phyloP scores from a whole-genome alignment of 2,888 invertebrate genomes.

The Aphidius colemani region DNA sequence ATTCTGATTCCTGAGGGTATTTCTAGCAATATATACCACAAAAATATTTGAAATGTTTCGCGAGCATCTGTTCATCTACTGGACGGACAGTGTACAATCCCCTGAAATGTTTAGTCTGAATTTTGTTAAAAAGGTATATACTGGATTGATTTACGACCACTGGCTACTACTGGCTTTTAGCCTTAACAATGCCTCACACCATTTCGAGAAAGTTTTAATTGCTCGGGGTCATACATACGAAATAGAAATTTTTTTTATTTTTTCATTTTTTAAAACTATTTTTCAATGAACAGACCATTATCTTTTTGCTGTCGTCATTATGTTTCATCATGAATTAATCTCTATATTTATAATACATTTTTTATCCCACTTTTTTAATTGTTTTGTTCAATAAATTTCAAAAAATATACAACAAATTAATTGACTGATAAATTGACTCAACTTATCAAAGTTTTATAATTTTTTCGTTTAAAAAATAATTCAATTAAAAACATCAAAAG shows the following conservation, averaged over 20 bases:
- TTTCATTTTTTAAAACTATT: constrained; percentile 14
- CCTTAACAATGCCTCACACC: constrained; percentile 37
- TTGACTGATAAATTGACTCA: too few relatives aligned
- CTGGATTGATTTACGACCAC: constrained; percentile 39
- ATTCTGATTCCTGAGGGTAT: constrained; percentile 19
- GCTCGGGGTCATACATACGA: constrained; percentile 36
- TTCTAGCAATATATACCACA: background rate
- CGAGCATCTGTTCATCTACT: constrained; percentile 27
- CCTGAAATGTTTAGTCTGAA: constrained; percentile 1
- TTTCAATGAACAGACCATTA: background rate
- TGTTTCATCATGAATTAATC: too few relatives aligned
- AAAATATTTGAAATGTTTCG: constrained; percentile 19
- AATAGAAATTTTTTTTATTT: background rate
- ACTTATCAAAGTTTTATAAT: too few relatives aligned
- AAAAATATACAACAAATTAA: too few relatives aligned
- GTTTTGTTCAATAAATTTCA: too few relatives aligned
- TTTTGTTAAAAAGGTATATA: constrained; percentile 13
- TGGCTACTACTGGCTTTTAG: constrained; percentile 28
- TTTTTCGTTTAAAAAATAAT: too few relatives aligned
- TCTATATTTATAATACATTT: too few relatives aligned
- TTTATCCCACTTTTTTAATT: too few relatives aligned
- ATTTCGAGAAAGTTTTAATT: constrained; percentile 49
- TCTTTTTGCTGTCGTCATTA: too few relatives aligned
- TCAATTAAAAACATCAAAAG: too few relatives aligned
- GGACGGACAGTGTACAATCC: constrained; percentile 23